Conservation (phyloP, 2,113 vertebrate species). For the Pseudorasbora parva region DNA sequence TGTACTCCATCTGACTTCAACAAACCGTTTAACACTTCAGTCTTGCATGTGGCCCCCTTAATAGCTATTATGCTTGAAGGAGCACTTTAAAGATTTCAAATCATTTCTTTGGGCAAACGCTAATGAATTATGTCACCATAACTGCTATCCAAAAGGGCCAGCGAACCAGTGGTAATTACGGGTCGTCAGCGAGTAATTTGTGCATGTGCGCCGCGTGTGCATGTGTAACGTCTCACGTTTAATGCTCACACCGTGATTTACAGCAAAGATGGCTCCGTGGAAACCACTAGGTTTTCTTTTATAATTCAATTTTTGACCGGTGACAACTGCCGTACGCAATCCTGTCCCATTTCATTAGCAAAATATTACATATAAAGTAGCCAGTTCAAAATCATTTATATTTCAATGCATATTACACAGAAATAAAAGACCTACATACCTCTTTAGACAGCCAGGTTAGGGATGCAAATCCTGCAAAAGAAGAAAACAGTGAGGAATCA, state of each 20-base stretch:
- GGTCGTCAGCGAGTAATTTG: slow-evolving; percentile 60
- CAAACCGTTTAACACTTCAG: slow-evolving; percentile 97
- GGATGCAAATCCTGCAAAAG: background rate
- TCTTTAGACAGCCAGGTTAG: background rate
- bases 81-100: slow-evolving; percentile 83
- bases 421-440: background rate
- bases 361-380: too few relatives aligned
- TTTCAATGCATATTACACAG: background rate
- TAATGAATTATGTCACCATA: slow-evolving; percentile 79
- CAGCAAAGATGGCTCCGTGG: slow-evolving; percentile 12
- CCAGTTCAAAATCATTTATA: background rate
- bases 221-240: slow-evolving; percentile 24
- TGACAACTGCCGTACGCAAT: background rate
- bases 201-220: slow-evolving; percentile 43
- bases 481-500: background rate
- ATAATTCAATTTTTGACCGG: background rate
- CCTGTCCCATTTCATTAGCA: too few relatives aligned
- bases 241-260: slow-evolving; percentile 59
- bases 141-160: slow-evolving; percentile 70
- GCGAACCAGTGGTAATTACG: slow-evolving; percentile 69
- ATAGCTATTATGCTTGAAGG: slow-evolving; percentile 98
- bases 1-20: slow-evolving; percentile 92
- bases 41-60: slow-evolving; percentile 92
- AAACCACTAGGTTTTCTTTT: background rate
- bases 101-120: slow-evolving; percentile 79